Evolutionary conservation across 2,113 vertebrate genomes (phyloP), one percentile per base, ranked within the genome.

Genomic region (Pseudolaguvia tuberculata): DNA sequence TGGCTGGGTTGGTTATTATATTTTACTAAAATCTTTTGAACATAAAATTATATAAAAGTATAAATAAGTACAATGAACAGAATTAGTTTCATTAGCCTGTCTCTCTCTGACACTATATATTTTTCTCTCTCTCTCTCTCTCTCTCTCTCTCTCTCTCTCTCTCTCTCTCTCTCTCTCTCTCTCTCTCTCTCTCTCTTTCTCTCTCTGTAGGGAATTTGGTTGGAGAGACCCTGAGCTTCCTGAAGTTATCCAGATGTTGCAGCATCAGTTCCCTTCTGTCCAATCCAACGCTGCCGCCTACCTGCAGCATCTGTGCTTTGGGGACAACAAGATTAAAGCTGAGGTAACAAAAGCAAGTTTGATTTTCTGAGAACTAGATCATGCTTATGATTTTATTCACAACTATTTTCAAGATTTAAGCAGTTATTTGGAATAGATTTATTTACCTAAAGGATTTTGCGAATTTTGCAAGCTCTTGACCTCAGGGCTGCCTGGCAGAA

Each of bases 301-400:
- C 78, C 91, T 99, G 72, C 97, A 99, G 59, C 97, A 99, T 85
- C 94, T 99, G 79, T 99, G 97, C 84, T 99, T 98, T 0, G 96
- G 96, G 90, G 97, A 99, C 93, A 98, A 98, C 88, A 98, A 98
- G 90, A 98, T 98, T 89, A 99, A 99, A 93, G 93, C 94, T 10
- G 97, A 99, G 95, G 97, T 99, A 88, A 61, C 59, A 21, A 51
- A 23, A 35, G 7, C 13, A 27, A n/a, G n/a, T n/a, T n/a, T n/a
- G n/a, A n/a, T n/a, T n/a, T n/a, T n/a, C n/a, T 35, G 31, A 35
- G 31, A 4, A 6, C 31, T 6, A 6, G 3, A 6, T 6, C 31
- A 6, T 20, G 9, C 58, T 35, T 18, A 20, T 31, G 57, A 27
- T 1, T 59, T 59, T 31, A 61, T 61, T 62, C 39, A 21, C 10